Evolutionary conservation across 2,888 invertebrate species (phyloP).

Genomic region (Leuctra nigra): DNA sequence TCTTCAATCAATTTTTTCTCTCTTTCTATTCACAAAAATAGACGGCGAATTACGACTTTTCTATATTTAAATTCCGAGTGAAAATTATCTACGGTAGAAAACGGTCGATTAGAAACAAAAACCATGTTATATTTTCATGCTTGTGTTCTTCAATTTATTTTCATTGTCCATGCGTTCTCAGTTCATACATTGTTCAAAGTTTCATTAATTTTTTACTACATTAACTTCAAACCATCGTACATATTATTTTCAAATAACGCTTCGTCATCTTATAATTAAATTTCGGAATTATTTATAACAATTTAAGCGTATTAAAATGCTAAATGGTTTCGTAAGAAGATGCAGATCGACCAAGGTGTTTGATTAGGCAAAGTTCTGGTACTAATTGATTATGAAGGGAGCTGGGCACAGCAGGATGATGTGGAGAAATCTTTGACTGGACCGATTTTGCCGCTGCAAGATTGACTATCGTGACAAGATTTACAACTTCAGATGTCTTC

Average conservation of each 20-base stretch:
- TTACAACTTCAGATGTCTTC: too few species aligned
- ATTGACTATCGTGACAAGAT: too few species aligned
- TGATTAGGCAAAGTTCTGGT: neutral
- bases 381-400: slow-evolving; percentile 4
- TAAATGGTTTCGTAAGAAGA: slow-evolving; percentile 2
- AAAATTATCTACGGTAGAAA: neutral
- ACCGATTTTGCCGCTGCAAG: too few species aligned
- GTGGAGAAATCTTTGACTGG: neutral
- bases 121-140: neutral
- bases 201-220: slow-evolving; percentile 5
- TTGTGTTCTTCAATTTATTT: slow-evolving; percentile 2
- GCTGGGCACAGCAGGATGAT: neutral
- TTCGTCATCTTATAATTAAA: slow-evolving; percentile 9
- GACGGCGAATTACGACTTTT: too few species aligned
- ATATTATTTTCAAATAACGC: neutral
- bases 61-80: neutral
- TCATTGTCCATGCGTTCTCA: neutral
- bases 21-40: too few species aligned
- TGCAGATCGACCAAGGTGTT: neutral
- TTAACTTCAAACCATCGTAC: neutral
- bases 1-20: too few species aligned
- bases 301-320: slow-evolving; percentile 12
- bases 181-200: neutral
- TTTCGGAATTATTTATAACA: slow-evolving; percentile 13
- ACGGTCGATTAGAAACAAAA: slow-evolving; percentile 9